Conservation (phyloP, 2,113 vertebrate genomes). For the Stegostoma tigrinum region DNA sequence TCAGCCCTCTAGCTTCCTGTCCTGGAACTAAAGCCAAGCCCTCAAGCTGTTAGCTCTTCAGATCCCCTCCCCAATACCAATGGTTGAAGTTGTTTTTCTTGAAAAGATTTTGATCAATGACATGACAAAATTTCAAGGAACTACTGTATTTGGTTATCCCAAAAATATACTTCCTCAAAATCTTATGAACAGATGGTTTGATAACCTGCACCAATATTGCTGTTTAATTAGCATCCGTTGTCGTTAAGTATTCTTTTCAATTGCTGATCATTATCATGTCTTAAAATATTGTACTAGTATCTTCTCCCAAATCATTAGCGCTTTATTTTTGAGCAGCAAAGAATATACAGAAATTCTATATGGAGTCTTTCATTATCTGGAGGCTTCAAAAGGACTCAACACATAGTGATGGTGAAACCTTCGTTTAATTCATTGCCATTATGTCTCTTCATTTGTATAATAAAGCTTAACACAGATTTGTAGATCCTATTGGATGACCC, state of each 20-base stretch:
- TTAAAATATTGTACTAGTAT: background rate
- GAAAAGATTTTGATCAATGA: background rate
- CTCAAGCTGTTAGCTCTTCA: background rate
- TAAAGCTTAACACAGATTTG: background rate
- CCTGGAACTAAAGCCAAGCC: background rate
- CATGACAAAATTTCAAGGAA: background rate
- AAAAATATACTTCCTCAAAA: background rate
- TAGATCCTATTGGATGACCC: background rate
- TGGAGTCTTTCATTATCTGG: background rate
- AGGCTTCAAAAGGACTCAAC: background rate
- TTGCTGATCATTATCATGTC: background rate
- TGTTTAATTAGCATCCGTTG: conserved; percentile 8
- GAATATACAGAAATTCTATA: background rate
- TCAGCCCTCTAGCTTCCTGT: background rate
- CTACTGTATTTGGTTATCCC: background rate
- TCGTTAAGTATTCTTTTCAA: background rate
- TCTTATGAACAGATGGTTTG: background rate
- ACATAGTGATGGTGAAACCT: background rate
- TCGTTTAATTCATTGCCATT: background rate
- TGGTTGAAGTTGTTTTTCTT: background rate
- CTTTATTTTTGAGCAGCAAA: background rate
- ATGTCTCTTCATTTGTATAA: background rate
- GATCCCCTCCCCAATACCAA: background rate
- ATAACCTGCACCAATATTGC: background rate
- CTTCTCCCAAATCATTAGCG: background rate